Conservation (phyloP, 2,113 vertebrate species). For the Mobula hypostoma region DNA sequence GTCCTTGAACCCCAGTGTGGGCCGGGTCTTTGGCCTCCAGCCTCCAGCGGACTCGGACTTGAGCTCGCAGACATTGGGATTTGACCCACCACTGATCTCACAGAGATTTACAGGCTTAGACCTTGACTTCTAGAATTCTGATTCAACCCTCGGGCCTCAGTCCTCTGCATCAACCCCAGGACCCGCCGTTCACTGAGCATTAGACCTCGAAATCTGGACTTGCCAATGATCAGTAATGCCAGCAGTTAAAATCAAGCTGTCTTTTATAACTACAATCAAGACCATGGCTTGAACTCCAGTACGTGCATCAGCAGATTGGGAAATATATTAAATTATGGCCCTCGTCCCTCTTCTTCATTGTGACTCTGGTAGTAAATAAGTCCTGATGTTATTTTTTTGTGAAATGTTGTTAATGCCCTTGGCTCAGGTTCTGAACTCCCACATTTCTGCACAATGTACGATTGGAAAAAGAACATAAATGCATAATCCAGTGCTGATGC, state of each 20-base stretch:
- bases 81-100: no score
- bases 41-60: no score
- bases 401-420: neutral
- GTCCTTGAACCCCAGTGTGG: no score
- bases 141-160: no score
- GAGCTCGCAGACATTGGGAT: no score
- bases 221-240: neutral
- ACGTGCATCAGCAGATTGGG: neutral
- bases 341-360: neutral
- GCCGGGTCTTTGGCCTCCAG: no score
- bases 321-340: neutral
- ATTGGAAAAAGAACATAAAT: neutral
- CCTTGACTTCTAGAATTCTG: no score
- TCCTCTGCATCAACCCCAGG: no score
- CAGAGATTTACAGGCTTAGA: no score
- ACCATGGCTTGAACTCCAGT: neutral
- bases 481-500: neutral
- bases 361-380: neutral
- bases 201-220: no score
- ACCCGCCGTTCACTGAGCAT: no score
- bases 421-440: neutral
- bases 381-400: neutral
- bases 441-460: neutral
- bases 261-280: neutral
- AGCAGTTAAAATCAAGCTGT: neutral